Base-by-base conservation (phyloP, 2,113 vertebrate species). In the Corapipo altera region DNA sequence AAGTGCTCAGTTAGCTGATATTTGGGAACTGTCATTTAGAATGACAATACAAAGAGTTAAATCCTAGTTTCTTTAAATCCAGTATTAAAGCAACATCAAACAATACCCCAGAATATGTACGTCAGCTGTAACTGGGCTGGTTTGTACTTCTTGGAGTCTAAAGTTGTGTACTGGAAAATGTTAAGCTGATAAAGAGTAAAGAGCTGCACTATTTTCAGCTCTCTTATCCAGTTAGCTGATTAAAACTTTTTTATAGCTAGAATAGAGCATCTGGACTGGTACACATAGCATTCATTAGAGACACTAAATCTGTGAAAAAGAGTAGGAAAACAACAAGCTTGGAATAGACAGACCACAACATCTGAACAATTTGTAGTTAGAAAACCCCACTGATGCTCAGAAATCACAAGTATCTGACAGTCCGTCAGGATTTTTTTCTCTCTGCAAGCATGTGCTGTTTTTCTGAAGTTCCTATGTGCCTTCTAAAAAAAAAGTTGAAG, bases 171-270 rank as follows among this genome's bases (percentile, higher is more conserved):
- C 94, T 96, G 81, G 95, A 96, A 96, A 97, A 96, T 93, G 96
- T 97, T 94, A 97, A 97, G 95, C 96, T 96, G 96, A 96, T 97
- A 97, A 96, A 96, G 83, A 95, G 89, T 96, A 95, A 97, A 96
- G 94, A 76, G 78, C 87, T 95, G 93, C 37, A 48, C 96, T 98
- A 97, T 98, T 97, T 98, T 96, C 96, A 97, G 95, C 93, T 92
- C 90, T 95, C 88, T 97, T 97, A 97, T 96, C 96, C 95, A 97
- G 94, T 97, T 97, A 97, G 87, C 94, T 97, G 95, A 82, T 93
- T 97, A 95, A 97, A 98, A 97, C 78, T 54, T 91, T 97, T 98
- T 97, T 87, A 87, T 78, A 93, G 93, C 92, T 97, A 82, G 92
- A 95, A 78, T 95, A 94, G 95, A 92, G 94, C 91, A 88, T 81